Conservation (phyloP, 2,113 vertebrate genomes). For the Barnardius zonarius region DNA sequence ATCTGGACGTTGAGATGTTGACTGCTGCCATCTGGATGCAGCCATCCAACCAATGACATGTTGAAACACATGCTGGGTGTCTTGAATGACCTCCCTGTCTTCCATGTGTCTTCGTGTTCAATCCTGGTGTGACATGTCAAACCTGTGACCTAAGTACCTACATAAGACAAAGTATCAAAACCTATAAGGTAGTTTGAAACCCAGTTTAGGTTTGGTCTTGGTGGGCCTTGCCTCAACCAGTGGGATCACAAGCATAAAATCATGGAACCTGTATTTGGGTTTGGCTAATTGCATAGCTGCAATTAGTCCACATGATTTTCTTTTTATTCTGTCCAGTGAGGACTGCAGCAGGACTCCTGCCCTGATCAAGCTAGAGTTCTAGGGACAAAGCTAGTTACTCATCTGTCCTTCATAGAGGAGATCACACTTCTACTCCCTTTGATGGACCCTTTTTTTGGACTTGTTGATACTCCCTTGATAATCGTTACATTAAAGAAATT, state of each 20-base stretch:
- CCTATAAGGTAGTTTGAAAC: not conserved
- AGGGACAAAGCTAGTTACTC: not conserved
- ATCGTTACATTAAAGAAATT: not conserved
- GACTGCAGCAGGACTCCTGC: not conserved
- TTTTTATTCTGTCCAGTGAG: not conserved
- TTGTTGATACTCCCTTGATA: not conserved
- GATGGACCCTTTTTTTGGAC: not conserved
- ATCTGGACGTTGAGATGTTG: not conserved
- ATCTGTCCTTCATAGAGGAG: not conserved
- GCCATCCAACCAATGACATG: not conserved
- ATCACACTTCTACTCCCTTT: not conserved
- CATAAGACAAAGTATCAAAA: not conserved
- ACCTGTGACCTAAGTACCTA: not conserved
- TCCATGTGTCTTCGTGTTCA: not conserved
- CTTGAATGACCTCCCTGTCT: not conserved
- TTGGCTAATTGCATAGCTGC: not conserved
- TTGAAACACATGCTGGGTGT: not conserved
- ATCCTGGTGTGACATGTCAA: not conserved
- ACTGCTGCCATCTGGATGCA: not conserved
- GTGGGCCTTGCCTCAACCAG: not conserved
- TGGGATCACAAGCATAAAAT: not conserved
- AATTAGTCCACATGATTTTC: not conserved
- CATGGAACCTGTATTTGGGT: not conserved
- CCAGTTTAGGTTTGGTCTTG: not conserved
- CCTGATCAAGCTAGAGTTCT: rapidly evolving